A percentile compares a stretch with the other conserved stretches of the same genome.
These are phyloP conservation scores for Melolontha melolontha DNA, from an alignment of 2,888 invertebrate species.

Conservation along the genomic window DNA sequence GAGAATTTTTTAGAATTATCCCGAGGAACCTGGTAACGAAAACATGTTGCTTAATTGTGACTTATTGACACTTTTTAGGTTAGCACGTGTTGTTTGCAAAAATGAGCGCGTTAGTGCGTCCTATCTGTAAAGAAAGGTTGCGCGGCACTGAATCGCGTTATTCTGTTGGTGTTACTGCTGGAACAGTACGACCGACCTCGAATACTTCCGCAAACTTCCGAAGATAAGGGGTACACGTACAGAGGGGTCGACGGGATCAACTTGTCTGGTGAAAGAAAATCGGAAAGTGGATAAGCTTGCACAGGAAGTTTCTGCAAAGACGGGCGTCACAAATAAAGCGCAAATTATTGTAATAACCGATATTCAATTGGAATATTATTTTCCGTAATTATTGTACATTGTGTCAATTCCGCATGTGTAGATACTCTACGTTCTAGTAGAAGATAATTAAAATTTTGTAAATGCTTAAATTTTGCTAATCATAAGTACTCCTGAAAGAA, in stretches of 20 bases:
- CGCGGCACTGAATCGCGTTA: slow-evolving; percentile 40
- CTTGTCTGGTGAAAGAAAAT: slow-evolving; percentile 21
- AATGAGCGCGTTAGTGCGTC: slow-evolving; percentile 26
- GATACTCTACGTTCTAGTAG: too few relatives aligned
- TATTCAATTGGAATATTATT: not conserved
- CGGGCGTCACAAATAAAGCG: slow-evolving; percentile 5
- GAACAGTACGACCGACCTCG: slow-evolving; percentile 40
- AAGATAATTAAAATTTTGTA: too few relatives aligned
- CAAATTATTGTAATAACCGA: slow-evolving; percentile 8
- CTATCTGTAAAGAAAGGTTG: slow-evolving; percentile 18
- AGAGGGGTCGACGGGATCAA: slow-evolving; percentile 14
- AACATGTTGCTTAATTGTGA: slow-evolving; percentile 19
- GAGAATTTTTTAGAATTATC: slow-evolving; percentile 12
- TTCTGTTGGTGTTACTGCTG: slow-evolving; percentile 39
- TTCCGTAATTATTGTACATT: too few relatives aligned
- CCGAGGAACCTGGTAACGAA: slow-evolving; percentile 9
- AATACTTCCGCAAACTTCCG: slow-evolving; percentile 43
- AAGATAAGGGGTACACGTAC: slow-evolving; percentile 39
- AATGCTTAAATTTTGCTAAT: too few relatives aligned
- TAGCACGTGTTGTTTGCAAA: slow-evolving; percentile 39
- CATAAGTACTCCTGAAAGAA: too few relatives aligned
- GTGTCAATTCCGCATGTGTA: too few relatives aligned
- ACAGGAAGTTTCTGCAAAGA: slow-evolving; percentile 16
- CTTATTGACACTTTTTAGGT: slow-evolving; percentile 4
- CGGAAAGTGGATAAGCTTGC: slow-evolving; percentile 12